Conservation (phyloP, 2,888 invertebrate species). For the Plemyria rubiginata region DNA sequence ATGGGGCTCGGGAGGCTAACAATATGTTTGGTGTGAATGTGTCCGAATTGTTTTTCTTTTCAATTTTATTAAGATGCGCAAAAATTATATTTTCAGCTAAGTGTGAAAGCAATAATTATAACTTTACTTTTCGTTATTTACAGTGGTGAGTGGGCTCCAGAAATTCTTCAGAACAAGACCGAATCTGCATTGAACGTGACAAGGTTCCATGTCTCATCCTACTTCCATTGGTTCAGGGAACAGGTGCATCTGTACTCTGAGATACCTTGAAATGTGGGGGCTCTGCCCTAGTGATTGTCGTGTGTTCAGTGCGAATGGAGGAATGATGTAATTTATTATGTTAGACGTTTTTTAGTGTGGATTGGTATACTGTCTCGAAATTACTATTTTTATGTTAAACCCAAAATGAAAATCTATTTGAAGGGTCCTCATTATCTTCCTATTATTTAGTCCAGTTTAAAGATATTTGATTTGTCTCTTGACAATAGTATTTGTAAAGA, state of each 20-base stretch:
- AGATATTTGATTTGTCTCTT: slow-evolving; percentile 7
- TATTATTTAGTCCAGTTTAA: slow-evolving; percentile 3
- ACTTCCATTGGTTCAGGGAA: slow-evolving; percentile 90
- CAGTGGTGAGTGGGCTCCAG: slow-evolving; percentile 91
- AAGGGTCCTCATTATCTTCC: neutral
- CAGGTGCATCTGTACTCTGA: slow-evolving; percentile 91
- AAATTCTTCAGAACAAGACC: slow-evolving; percentile 89
- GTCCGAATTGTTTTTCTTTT: too few species aligned
- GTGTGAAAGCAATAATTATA: neutral
- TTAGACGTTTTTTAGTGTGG: slow-evolving; percentile 23
- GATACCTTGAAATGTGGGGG: slow-evolving; percentile 83
- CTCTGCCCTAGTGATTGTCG: slow-evolving; percentile 49
- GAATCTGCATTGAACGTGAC: slow-evolving; percentile 88
- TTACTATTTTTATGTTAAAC: slow-evolving; percentile 17
- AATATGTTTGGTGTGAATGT: too few species aligned
- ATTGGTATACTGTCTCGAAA: slow-evolving; percentile 33
- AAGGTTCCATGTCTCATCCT: slow-evolving; percentile 87
- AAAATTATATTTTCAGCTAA: too few species aligned
- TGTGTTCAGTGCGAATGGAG: slow-evolving; percentile 54
- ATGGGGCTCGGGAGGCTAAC: too few species aligned
- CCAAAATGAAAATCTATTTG: neutral
- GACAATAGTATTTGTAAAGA: slow-evolving; percentile 2
- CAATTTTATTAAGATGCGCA: too few species aligned
- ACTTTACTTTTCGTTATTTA: slow-evolving; percentile 48
- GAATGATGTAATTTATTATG: slow-evolving; percentile 42